Conservation (phyloP, 2,888 invertebrate species). For the Drosophila kanekoi region DNA sequence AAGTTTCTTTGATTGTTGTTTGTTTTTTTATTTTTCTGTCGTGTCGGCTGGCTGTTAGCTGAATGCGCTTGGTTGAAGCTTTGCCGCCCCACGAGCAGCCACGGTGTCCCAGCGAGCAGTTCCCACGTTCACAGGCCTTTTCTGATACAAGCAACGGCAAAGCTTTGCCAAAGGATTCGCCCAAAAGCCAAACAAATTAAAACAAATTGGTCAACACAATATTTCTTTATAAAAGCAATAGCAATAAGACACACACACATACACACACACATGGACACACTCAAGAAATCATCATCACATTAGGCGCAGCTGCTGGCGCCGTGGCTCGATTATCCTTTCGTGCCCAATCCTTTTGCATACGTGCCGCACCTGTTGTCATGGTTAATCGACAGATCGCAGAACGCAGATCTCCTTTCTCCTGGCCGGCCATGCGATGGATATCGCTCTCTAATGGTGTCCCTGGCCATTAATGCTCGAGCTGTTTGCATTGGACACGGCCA, state of each 20-base stretch:
- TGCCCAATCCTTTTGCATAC: slow-evolving; percentile 74
- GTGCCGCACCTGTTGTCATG: slow-evolving; percentile 78
- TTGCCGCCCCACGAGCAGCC: too few species aligned
- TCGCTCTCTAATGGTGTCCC: slow-evolving; percentile 74
- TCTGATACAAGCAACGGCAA: too few species aligned
- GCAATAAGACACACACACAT: slow-evolving; percentile 21
- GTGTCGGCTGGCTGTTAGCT: slow-evolving; percentile 66
- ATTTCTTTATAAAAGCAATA: slow-evolving; percentile 75
- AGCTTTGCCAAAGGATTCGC: slow-evolving; percentile 54
- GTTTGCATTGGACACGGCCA: slow-evolving; percentile 56
- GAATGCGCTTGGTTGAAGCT: too few species aligned
- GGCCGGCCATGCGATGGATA: slow-evolving; percentile 41
- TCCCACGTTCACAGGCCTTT: slow-evolving; percentile 70
- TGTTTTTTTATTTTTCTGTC: slow-evolving; percentile 34
- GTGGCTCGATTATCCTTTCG: slow-evolving; percentile 69
- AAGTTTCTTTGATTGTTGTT: slow-evolving; percentile 59
- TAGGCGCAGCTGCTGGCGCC: slow-evolving; percentile 75
- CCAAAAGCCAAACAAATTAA: slow-evolving; percentile 58
- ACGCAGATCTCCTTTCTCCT: slow-evolving; percentile 14
- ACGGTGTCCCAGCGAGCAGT: slow-evolving; percentile 58
- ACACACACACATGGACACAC: slow-evolving; percentile 30
- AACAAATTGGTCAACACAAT: slow-evolving; percentile 77
- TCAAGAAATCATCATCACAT: slow-evolving; percentile 49
- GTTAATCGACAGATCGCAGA: slow-evolving; percentile 64
- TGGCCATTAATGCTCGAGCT: slow-evolving; percentile 54